phyloP scores from a whole-genome alignment of 2,888 invertebrate species.

The Dolichopus griseipennis region DNA sequence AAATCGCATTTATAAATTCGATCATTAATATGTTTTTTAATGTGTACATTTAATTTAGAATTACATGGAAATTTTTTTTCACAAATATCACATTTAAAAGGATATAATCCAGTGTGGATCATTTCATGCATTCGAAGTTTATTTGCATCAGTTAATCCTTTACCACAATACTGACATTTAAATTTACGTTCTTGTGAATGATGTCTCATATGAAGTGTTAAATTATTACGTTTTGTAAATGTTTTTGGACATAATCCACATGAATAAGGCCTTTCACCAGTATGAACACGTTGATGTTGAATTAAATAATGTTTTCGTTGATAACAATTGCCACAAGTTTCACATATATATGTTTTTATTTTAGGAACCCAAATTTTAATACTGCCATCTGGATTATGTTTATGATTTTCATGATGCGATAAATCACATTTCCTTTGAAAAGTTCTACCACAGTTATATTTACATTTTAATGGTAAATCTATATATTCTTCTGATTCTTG shows the following conservation, averaged over 20 bases:
- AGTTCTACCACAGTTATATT: background rate
- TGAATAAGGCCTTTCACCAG: constrained; percentile 5
- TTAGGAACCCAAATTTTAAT: constrained; percentile 1
- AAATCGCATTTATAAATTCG: constrained; percentile 10
- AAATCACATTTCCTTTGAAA: background rate
- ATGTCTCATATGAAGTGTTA: constrained; percentile 2
- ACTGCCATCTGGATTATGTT: background rate
- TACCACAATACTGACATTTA: constrained; percentile 8
- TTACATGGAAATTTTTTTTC: constrained; percentile 9
- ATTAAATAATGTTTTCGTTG: constrained; percentile 1
- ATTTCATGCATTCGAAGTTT: constrained; percentile 9
- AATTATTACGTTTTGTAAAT: constrained; percentile 6
- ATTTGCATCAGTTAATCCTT: constrained; percentile 1
- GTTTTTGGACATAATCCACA: constrained; percentile 10
- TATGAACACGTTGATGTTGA: constrained; percentile 5
- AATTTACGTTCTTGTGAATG: background rate
- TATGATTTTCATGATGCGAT: background rate
- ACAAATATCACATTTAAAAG: constrained; percentile 10
- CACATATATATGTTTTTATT: constrained; percentile 9
- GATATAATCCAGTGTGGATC: constrained; percentile 7
- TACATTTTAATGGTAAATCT: background rate
- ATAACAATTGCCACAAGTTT: constrained; percentile 8
- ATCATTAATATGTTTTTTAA: constrained; percentile 8
- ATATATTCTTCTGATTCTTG: background rate
- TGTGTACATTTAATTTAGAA: constrained; percentile 9